Evolutionary conservation across 2,888 invertebrate species (phyloP), one percentile per base, ranked within the genome.

Genomic region (Drosophila lacicola): DNA sequence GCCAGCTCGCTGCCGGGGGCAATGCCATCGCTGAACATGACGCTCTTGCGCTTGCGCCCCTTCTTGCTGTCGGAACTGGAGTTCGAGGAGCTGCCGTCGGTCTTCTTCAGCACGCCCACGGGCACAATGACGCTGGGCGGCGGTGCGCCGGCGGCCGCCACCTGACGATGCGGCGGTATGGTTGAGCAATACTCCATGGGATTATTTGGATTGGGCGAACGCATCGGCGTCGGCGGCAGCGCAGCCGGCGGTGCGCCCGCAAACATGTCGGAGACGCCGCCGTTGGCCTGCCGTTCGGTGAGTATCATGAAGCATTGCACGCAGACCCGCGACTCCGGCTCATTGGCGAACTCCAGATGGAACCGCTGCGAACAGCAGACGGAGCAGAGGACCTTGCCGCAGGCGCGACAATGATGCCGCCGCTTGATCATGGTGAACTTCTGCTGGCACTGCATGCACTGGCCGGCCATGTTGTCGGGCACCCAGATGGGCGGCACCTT

Each of bases 1-100:
- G 96, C 96, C 86, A 97, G 93, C 93, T 97, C 97, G 89, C 97
- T 97, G 73, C 97, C 91, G 39, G 97, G 97, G 65, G 96, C 94
- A 89, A 97, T 97, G 74, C 97, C 97, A 92, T 97, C 97, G 86
- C 96, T 97, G 91, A 97, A 97, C 95, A 97, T 97, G 49, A 97
- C 97, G 80, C 95, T 96, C 93, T 95, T 96, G 79, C 94, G 95
- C 84, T 94, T 95, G 54, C 94, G 93, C 0, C 85, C 84, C 79
- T 90, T 90, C 58, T 93, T 93, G 34, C 85, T 82, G 57, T 89
- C 90, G 4, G 89, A 88, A 36, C 87, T 89, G 33, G 91, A 91
- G 45, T 89, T 90, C 2, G 80, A 92, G 84, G 70, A 90, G 60
- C 80, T 74, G 55, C 93, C 93, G 58, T 93, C 93, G 88, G 90